These are phyloP conservation scores for Nyleta sp. DNA, from an alignment of 2,888 invertebrate genomes.

Conservation along the genomic window DNA sequence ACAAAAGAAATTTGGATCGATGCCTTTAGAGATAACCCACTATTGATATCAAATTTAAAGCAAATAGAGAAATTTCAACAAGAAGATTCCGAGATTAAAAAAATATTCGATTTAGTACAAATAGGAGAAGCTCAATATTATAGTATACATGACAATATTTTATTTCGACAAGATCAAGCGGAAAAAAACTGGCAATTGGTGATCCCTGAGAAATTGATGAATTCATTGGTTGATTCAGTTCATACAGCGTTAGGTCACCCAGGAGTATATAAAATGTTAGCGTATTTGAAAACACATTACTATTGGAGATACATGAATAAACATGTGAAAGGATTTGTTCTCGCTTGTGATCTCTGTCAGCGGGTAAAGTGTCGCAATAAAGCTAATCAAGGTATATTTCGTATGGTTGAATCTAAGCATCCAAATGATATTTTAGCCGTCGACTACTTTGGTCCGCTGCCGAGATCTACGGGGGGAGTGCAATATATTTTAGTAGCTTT, in stretches of 20 bases:
- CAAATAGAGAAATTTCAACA: neutral
- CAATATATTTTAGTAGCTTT: conserved; percentile 31
- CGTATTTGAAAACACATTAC: conserved; percentile 20
- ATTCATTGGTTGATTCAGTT: neutral
- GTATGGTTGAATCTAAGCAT: conserved; percentile 10
- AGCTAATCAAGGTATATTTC: conserved; percentile 15
- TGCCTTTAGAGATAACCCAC: neutral
- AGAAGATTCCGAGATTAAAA: neutral
- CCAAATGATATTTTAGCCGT: conserved; percentile 31
- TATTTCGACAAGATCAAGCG: conserved; percentile 11
- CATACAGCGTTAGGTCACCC: conserved; percentile 21
- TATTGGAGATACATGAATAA: conserved; percentile 26
- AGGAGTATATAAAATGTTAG: conserved; percentile 19
- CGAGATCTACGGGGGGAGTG: conserved; percentile 30
- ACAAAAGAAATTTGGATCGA: neutral
- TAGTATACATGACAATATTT: neutral
- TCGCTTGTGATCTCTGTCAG: conserved; percentile 28
- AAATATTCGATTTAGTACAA: neutral
- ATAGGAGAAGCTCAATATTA: neutral
- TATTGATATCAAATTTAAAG: neutral
- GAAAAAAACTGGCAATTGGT: conserved; percentile 8
- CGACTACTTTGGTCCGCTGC: conserved; percentile 31
- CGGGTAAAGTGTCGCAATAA: conserved; percentile 27
- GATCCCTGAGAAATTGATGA: neutral
- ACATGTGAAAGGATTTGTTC: neutral